Base-by-base conservation (phyloP, 2,797 vertebrate species). In the Xyrichtys novacula region DNA sequence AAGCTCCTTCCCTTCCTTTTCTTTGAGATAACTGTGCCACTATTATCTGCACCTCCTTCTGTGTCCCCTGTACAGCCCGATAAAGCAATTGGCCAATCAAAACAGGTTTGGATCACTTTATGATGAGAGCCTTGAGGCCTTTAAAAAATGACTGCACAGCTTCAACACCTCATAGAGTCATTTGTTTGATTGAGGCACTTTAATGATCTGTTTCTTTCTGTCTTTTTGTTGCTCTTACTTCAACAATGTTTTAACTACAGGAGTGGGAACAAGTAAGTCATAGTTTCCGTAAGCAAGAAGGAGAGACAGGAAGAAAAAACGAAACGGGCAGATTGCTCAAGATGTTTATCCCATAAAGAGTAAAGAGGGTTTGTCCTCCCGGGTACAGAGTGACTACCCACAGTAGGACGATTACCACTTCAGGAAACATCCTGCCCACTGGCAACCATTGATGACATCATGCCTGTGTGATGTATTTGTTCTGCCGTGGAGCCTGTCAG, bases 371-470 rank as follows among this genome's bases (percentile, higher is more conserved):
- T 85, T 76, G 75, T 89, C 91, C 88, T 89, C 89, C 20, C 40
- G 79, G 85, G 86, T 82, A 72, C 85, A 29, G 70, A 82, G 81
- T 83, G 86, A 90, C 81, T 88, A 78, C 78, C 90, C 90, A 84
- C 90, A 89, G 88, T 66, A 77, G 90, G 78, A 74, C 32, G 80
- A 93, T 91, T 91, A 93, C 86, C 81, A 83, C 83, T 67, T 89
- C 87, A 85, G 88, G 86, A 90, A 86, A 92, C 87, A 90, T 93
- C 88, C 90, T 89, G 90, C 80, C 86, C 81, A 64, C 73, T 78
- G 84, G 83, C 76, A 46, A 85, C 85, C 75, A 31, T 80, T 82
- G 82, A 89, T 93, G 92, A 94, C 92, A 92, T 93, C 90, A 94
- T 91, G 74, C 63, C 84, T 76, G 68, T 34, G 54, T 87, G 85